These are phyloP conservation scores for Anhinga rufa DNA, from an alignment of 2,113 vertebrate genomes.

Conservation along the genomic window DNA sequence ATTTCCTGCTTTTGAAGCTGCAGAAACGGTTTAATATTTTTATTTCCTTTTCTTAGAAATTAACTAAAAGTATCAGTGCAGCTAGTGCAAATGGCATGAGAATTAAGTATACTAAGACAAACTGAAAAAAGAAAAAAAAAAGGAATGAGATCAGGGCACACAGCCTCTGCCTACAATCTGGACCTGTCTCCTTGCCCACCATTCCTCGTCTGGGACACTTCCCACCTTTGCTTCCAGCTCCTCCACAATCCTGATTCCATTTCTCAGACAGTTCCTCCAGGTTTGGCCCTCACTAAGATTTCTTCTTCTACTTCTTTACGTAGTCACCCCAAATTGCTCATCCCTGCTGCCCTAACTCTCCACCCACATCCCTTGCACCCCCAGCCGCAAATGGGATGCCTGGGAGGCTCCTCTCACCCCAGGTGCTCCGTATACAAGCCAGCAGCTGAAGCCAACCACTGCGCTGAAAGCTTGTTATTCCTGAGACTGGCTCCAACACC, in stretches of 20 bases:
- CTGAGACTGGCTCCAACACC: accelerated
- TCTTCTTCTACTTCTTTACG: background rate
- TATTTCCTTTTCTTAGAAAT: background rate
- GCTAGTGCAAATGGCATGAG: accelerated
- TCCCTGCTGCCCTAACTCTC: background rate
- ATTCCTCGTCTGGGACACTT: background rate
- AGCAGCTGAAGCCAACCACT: background rate
- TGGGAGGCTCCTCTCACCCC: background rate
- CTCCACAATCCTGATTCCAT: background rate
- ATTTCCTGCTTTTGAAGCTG: background rate
- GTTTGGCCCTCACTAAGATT: background rate
- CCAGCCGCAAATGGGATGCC: background rate
- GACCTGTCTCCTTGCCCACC: background rate
- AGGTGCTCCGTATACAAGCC: accelerated
- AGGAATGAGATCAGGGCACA: background rate
- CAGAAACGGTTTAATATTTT: accelerated
- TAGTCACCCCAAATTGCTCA: background rate
- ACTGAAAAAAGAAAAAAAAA: background rate
- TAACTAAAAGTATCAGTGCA: accelerated
- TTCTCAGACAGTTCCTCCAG: background rate
- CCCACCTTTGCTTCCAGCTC: background rate
- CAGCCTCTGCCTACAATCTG: background rate
- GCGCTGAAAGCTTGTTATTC: background rate
- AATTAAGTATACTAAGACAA: background rate
- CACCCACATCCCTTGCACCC: accelerated